These are phyloP conservation scores for Porites rus DNA, from an alignment of 92 coral and sea anemone species.

Conservation along the genomic window DNA sequence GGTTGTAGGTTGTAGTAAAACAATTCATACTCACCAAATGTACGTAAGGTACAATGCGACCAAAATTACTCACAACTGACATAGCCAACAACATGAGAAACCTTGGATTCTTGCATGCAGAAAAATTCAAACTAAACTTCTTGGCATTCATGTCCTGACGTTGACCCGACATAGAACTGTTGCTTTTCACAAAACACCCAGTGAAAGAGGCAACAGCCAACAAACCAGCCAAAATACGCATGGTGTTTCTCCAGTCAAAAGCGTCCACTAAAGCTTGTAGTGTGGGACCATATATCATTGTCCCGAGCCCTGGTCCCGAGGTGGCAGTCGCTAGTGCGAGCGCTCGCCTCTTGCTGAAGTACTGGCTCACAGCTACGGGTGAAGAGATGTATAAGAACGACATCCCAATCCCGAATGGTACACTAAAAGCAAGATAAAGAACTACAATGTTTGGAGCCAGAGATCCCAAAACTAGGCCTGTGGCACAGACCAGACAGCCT, in stretches of 20 bases:
- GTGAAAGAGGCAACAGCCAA: slow-evolving; percentile 25
- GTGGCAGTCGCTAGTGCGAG: slow-evolving; percentile 27
- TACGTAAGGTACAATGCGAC: slow-evolving; percentile 36
- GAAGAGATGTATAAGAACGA: slow-evolving; percentile 12
- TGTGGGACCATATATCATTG: slow-evolving; percentile 30
- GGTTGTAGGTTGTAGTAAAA: no score
- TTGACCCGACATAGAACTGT: background rate
- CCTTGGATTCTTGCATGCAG: slow-evolving; percentile 27
- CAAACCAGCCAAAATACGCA: slow-evolving; percentile 8
- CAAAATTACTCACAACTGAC: slow-evolving; percentile 1
- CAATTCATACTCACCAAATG: slow-evolving; percentile 34
- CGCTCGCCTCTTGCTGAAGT: slow-evolving; percentile 26
- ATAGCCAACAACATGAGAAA: slow-evolving; percentile 20
- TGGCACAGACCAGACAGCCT: background rate
- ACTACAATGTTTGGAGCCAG: background rate
- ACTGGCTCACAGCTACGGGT: slow-evolving; percentile 2
- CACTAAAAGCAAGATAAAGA: background rate
- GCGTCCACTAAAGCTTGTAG: slow-evolving; percentile 9
- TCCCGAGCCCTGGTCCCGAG: slow-evolving; percentile 35
- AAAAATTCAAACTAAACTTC: slow-evolving; percentile 25
- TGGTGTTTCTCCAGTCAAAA: slow-evolving; percentile 29
- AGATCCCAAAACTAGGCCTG: background rate
- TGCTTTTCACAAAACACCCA: slow-evolving; percentile 13
- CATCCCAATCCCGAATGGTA: slow-evolving; percentile 14
- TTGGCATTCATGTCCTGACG: background rate